These are phyloP conservation scores for Okamejei kenojei DNA, from an alignment of 2,797 vertebrate genomes.

Conservation along the genomic window DNA sequence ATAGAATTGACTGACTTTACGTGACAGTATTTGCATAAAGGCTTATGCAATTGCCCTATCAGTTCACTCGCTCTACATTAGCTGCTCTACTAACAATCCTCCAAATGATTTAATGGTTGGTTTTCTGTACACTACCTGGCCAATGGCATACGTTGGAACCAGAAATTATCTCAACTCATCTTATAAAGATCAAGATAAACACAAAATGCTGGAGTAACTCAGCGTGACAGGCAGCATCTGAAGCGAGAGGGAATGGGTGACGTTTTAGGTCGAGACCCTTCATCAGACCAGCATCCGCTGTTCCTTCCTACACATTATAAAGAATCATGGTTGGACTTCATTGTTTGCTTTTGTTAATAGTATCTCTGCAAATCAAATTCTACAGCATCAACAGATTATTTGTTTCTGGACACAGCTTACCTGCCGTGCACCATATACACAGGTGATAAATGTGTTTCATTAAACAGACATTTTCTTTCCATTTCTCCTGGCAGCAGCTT, in stretches of 20 bases:
- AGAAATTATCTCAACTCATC: background rate
- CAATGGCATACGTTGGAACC: background rate
- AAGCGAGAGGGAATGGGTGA: too few species aligned
- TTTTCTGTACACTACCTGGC: background rate
- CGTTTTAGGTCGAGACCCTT: too few species aligned
- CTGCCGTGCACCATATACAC: background rate
- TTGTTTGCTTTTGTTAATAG: background rate
- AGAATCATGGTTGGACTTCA: background rate
- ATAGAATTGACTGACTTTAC: background rate
- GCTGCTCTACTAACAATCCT: background rate
- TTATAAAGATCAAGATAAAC: background rate
- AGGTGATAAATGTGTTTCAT: background rate
- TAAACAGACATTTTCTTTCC: background rate
- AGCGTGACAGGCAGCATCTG: too few species aligned
- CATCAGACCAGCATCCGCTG: too few species aligned
- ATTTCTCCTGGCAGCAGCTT: background rate
- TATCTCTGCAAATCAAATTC: background rate
- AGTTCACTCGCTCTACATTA: background rate
- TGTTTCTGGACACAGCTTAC: background rate
- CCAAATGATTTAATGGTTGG: background rate
- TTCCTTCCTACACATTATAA: too few species aligned
- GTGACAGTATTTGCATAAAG: background rate
- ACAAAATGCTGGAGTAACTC: too few species aligned
- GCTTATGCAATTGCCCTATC: background rate
- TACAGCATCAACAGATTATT: background rate